Base-by-base conservation (phyloP, 1,140 invertebrate genomes). In the Sycophila sp. region DNA sequence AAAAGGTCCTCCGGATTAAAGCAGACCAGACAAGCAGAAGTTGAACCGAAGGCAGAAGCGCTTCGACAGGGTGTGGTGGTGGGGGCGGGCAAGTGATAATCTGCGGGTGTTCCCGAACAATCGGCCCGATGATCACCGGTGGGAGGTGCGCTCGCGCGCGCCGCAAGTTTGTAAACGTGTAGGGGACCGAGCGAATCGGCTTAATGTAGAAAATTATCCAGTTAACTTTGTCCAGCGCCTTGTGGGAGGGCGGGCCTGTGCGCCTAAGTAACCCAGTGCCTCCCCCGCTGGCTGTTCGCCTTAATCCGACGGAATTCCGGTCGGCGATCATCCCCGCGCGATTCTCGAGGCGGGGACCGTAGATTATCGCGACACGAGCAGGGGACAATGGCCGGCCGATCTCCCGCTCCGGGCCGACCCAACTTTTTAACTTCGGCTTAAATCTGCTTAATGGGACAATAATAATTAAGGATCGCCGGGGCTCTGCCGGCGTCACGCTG, bases 21-120 rank as follows among this genome's bases (percentile, higher is more conserved):
- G 34, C 11, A 36, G 11, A 36, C 34, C 34, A 36, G 34, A 6
- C 34, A 36, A n/a, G n/a, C 34, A 36, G 34, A 36, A 36, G 11
- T 36, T 36, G 34, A 11, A 36, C 5, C 47, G 51, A 6, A 15
- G 10, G n/a, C 2, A 59, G n/a, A 45, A 62, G 40, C 4, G 47
- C n/a, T n/a, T 65, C 64, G 56, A 65, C 62, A 42, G 45, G 70
- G 47, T 49, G 34, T n/a, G 4, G 49, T 74, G 40, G 60, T 49
- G 75, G 76, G 68, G 81, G 75, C 74, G 78, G 77, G 75, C 62
- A 80, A 81, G 78, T 78, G 78, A 82, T 83, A 80, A 84, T 83
- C 78, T 81, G 78, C 77, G 77, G 78, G 77, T 81, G 79, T 78
- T 79, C 77, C 72, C 75, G 30, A 79, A 82, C 76, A 81, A 81